A percentile compares a stretch with the other conserved stretches of the same genome.
These are phyloP conservation scores for Ceratosolen solmsi DNA, from an alignment of 1,140 invertebrate genomes.

Conservation along the genomic window DNA sequence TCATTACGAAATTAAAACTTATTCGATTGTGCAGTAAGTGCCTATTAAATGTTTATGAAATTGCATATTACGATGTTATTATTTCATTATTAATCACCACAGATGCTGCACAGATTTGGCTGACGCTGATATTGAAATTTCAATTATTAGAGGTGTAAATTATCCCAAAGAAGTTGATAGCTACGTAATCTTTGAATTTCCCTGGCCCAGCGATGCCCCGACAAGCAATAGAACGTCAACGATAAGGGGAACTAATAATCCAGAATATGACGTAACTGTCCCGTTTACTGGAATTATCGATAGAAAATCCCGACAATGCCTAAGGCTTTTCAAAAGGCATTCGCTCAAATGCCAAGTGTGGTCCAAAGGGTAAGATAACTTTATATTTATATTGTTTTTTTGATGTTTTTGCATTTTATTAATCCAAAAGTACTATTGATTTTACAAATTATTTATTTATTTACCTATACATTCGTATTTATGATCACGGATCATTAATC, in stretches of 20 bases:
- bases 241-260: slow-evolving; percentile 90
- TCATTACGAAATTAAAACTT: slow-evolving; percentile 93
- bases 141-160: slow-evolving; percentile 89
- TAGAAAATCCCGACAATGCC: slow-evolving; percentile 84
- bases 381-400: neutral
- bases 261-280: slow-evolving; percentile 85
- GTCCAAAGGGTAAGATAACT: slow-evolving; percentile 89
- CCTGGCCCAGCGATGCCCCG: slow-evolving; percentile 89
- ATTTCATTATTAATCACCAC: slow-evolving; percentile 42
- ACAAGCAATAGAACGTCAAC: slow-evolving; percentile 84
- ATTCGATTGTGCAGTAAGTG: slow-evolving; percentile 89
- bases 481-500: neutral
- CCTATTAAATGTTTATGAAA: slow-evolving; percentile 16
- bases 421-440: neutral
- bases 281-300: slow-evolving; percentile 85
- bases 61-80: neutral
- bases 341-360: slow-evolving; percentile 92
- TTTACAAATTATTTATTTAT: neutral
- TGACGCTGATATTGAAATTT: slow-evolving; percentile 92
- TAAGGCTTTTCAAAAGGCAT: slow-evolving; percentile 90
- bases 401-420: neutral
- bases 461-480: no score
- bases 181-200: slow-evolving; percentile 95
- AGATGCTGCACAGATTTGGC: slow-evolving; percentile 92
- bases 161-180: slow-evolving; percentile 94